These are phyloP conservation scores for Plagiodera versicolora DNA, from an alignment of 2,888 invertebrate genomes.

Conservation along the genomic window DNA sequence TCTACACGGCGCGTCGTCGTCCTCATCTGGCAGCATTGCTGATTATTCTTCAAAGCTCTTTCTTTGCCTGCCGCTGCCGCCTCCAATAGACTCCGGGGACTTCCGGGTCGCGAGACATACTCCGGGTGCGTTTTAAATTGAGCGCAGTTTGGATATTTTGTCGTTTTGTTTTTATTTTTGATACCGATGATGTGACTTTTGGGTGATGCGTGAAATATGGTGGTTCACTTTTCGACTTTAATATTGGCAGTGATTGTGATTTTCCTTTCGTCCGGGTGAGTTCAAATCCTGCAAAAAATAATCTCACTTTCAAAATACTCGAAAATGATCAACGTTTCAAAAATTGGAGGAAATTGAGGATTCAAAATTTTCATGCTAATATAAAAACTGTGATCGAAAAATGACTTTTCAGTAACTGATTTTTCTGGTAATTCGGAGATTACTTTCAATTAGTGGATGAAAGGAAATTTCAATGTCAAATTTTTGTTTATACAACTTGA, in stretches of 20 bases:
- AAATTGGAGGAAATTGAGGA: too few species aligned
- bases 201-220: constrained; percentile 36
- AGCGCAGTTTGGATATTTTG: neutral
- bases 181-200: constrained; percentile 21
- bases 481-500: too few species aligned
- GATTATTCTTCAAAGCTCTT: constrained; percentile 46
- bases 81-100: constrained; percentile 33
- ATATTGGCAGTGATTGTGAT: constrained; percentile 31
- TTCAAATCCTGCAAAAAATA: too few species aligned
- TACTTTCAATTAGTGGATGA: too few species aligned
- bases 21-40: constrained; percentile 41
- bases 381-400: too few species aligned
- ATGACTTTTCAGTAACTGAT: too few species aligned
- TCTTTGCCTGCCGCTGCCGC: constrained; percentile 37
- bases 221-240: constrained; percentile 22
- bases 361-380: too few species aligned
- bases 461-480: too few species aligned
- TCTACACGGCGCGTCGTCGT: constrained; percentile 26
- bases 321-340: too few species aligned
- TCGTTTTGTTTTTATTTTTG: constrained; percentile 9
- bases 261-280: constrained; percentile 34
- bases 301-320: too few species aligned
- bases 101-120: constrained; percentile 40
- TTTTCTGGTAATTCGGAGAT: too few species aligned
- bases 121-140: too few species aligned